Percentiles rank a stretch among this genome's conserved stretches.
Evolutionary conservation across 2,888 invertebrate species (phyloP).

Genomic region (Metellina segmentata): DNA sequence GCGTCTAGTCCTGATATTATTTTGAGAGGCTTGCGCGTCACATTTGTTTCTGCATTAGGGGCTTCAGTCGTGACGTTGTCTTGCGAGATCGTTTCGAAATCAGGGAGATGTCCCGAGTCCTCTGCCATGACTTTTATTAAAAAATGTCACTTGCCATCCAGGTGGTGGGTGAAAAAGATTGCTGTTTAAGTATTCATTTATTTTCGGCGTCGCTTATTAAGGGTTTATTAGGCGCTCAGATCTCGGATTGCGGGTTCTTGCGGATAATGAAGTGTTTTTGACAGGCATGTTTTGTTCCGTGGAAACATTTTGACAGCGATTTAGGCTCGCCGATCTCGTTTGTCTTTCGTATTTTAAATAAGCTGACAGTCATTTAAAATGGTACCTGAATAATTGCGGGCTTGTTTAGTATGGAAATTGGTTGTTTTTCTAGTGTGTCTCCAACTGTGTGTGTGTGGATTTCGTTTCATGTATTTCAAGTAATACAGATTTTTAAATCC

Average conservation of each 20-base stretch:
- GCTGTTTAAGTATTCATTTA: slow-evolving; percentile 42
- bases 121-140: slow-evolving; percentile 20
- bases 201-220: neutral
- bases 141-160: slow-evolving; percentile 5
- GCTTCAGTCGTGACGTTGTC: slow-evolving; percentile 32
- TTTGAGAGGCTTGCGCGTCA: slow-evolving; percentile 9
- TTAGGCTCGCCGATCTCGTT: neutral
- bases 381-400: no score
- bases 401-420: no score
- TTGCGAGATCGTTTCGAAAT: slow-evolving; percentile 20
- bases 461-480: no score
- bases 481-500: no score
- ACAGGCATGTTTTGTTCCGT: slow-evolving; percentile 15
- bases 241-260: slow-evolving; percentile 7
- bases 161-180: neutral
- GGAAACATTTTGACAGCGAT: slow-evolving; percentile 1
- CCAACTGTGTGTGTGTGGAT: no score
- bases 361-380: neutral
- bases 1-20: neutral
- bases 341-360: neutral
- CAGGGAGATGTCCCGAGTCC: slow-evolving; percentile 8
- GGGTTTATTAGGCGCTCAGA: slow-evolving; percentile 8
- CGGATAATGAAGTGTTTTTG: slow-evolving; percentile 11
- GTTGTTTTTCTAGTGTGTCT: no score
- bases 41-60: slow-evolving; percentile 59